Evolutionary conservation across 2,888 invertebrate species (phyloP).

Genomic region (Gymnoscelis rufifasciata): DNA sequence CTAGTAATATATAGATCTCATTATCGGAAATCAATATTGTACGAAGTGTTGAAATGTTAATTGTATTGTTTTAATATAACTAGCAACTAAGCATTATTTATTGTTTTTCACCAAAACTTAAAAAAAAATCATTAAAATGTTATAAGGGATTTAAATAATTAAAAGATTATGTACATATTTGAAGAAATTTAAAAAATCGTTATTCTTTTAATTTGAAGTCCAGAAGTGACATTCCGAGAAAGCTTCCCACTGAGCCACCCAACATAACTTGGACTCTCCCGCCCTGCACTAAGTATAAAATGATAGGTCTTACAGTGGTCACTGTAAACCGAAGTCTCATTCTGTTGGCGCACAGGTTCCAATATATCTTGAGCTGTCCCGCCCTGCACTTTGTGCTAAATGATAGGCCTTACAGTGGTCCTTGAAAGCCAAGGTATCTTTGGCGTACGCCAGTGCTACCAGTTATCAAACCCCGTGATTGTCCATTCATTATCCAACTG

Average conservation of each 20-base stretch:
- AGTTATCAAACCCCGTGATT: conserved; percentile 53
- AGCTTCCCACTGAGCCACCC: conserved; percentile 33
- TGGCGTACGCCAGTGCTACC: conserved; percentile 33
- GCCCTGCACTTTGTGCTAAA: conserved; percentile 19
- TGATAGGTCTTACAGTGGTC: too few species aligned
- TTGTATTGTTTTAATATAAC: too few species aligned
- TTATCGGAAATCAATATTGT: too few species aligned
- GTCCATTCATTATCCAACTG: conserved; percentile 52
- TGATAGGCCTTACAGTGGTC: conserved; percentile 24
- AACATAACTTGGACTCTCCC: conserved; percentile 22
- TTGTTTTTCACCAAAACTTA: too few species aligned
- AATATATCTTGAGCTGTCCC: conserved; percentile 21
- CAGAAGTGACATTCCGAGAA: conserved; percentile 7
- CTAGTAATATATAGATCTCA: too few species aligned
- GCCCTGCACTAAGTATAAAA: conserved; percentile 20
- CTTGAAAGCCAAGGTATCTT: conserved; percentile 24
- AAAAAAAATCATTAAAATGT: too few species aligned
- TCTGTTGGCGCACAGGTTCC: conserved; percentile 30
- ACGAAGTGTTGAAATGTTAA: too few species aligned
- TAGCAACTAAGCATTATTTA: too few species aligned
- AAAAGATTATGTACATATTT: too few species aligned
- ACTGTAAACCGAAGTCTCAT: conserved; percentile 24
- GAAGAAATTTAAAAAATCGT: too few species aligned
- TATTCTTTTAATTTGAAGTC: conserved; percentile 5
- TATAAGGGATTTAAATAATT: too few species aligned